Conservation (phyloP, 2,113 vertebrate genomes). For the Agelaius phoeniceus region DNA sequence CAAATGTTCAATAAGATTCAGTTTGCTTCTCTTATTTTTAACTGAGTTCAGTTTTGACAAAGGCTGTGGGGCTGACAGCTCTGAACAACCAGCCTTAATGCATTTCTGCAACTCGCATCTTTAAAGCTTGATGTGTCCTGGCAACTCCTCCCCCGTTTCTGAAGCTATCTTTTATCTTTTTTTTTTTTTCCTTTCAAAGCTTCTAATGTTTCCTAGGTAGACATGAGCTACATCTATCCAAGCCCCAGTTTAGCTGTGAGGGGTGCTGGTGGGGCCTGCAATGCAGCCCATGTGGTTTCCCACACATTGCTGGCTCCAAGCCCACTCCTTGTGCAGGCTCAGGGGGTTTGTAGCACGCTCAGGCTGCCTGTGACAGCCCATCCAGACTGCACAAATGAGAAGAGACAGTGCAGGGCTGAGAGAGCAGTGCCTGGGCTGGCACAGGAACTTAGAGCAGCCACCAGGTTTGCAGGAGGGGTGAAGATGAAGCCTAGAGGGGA, state of each 20-base stretch:
- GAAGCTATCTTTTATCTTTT: background rate
- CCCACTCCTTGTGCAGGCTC: background rate
- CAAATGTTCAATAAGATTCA: background rate
- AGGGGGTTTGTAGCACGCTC: background rate
- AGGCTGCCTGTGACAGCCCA: background rate
- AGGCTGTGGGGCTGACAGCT: background rate
- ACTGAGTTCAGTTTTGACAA: background rate
- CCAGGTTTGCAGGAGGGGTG: background rate
- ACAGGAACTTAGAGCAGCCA: background rate
- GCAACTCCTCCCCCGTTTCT: slow-evolving; percentile 21
- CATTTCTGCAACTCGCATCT: slow-evolving; percentile 15
- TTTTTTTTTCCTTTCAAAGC: background rate
- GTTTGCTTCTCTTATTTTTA: background rate
- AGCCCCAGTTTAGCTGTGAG: background rate
- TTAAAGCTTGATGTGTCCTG: slow-evolving; percentile 45
- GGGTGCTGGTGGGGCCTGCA: background rate
- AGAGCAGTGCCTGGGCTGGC: background rate
- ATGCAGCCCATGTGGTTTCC: background rate
- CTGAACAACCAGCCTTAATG: slow-evolving; percentile 9
- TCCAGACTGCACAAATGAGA: background rate
- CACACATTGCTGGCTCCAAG: background rate
- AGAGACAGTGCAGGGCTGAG: background rate
- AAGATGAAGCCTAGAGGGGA: background rate
- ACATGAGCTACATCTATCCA: background rate
- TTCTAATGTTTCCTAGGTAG: background rate